These are phyloP conservation scores for Drosophila repleta DNA, from an alignment of 1,140 invertebrate species.

Conservation along the genomic window DNA sequence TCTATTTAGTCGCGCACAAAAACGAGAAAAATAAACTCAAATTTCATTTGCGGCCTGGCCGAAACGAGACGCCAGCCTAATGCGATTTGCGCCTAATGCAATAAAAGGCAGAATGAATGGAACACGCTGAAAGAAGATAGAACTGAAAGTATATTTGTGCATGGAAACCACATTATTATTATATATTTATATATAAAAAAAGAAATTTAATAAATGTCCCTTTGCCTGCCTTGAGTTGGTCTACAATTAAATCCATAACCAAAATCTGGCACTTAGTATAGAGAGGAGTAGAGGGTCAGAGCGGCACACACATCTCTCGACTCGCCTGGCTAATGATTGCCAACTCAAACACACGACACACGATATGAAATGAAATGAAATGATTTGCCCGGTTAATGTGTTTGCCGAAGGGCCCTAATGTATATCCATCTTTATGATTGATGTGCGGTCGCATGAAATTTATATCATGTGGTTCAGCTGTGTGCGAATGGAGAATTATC, in stretches of 20 bases:
- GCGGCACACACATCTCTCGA: background rate
- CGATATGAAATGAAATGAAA: no score
- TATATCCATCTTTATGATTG: slow-evolving; percentile 17
- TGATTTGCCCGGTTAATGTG: background rate
- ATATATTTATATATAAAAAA: background rate
- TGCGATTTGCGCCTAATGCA: background rate
- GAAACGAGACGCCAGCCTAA: background rate
- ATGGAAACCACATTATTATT: no score
- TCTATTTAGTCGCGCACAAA: slow-evolving; percentile 5
- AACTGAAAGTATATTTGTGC: background rate
- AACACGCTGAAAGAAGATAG: background rate
- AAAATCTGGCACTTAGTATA: background rate
- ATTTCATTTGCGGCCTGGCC: background rate
- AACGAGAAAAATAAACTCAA: background rate
- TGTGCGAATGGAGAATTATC: slow-evolving; percentile 5
- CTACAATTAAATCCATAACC: background rate
- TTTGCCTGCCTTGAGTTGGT: background rate
- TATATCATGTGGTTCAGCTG: slow-evolving; percentile 4
- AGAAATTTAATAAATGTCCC: no score
- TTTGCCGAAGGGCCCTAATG: slow-evolving; percentile 2
- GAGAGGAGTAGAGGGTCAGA: background rate
- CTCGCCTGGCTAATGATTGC: background rate
- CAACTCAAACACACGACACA: background rate
- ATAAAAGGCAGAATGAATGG: no score
- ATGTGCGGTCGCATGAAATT: slow-evolving; percentile 11